Base-by-base conservation (phyloP, 2,113 vertebrate genomes). In the Nycticryphes semicollaris region DNA sequence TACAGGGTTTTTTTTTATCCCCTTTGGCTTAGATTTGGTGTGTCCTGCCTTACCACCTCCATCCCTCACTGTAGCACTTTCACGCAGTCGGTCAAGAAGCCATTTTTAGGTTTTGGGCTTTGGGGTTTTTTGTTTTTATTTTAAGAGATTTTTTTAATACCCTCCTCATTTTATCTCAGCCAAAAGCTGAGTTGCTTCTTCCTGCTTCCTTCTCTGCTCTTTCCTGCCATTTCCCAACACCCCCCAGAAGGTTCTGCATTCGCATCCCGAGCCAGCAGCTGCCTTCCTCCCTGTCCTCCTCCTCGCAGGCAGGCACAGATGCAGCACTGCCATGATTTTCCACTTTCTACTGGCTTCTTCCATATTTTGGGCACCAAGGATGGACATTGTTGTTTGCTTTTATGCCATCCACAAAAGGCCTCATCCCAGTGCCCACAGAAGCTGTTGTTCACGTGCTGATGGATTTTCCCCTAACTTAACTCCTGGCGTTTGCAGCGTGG, bases 301-400 rank as follows among this genome's bases (percentile, higher is more conserved):
- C 81, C 30, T 82, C 12, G 0, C 2, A 0, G n/a, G 35, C 25
- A 4, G 8, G 7, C 70, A 21, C 0, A 1, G 20, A 0, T 31
- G 43, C 41, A 86, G 56, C 80, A 64, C 28, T 53, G 72, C 33
- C 6, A 2, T 27, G 35, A 5, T 69, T 74, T 39, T 2, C 56
- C 54, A 14, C 84, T 73, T 76, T 4, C 14, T 30, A 27, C 5
- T 0, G 1, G 19, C 13, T 92, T 45, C 41, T 48, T 43, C 72
- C 48, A 2, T 33, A 16, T 59, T 75, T 50, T 63, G 57, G 47
- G 9, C 54, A 45, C 51, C 78, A 22, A 54, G 51, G n/a, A 6
- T 5, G 15, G 66, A 25, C 20, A 3, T 6, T 12, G 15, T n/a
- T 64, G 7, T 9, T 67, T 47, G n/a, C 27, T 78, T 74, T 81